Conservation (phyloP, 2,888 invertebrate species). For the Cabera pusaria region DNA sequence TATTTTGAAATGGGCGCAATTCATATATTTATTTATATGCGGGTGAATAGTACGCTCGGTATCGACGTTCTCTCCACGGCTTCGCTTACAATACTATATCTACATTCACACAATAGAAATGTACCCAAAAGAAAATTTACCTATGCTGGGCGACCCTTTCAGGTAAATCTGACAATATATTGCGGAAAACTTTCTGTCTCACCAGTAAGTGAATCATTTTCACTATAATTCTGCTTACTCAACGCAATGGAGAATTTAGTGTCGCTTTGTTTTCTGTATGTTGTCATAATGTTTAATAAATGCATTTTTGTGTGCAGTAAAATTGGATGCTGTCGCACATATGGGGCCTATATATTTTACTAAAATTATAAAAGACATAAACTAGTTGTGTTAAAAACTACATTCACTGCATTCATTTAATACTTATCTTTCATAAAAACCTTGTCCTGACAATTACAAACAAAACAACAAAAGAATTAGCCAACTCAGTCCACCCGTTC, state of each 20-base stretch:
- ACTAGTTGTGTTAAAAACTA: no score
- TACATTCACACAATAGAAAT: slow-evolving; percentile 25
- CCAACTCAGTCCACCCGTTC: no score
- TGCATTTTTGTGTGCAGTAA: no score
- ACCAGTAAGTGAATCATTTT: slow-evolving; percentile 23
- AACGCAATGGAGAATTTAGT: slow-evolving; percentile 14
- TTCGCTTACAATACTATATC: slow-evolving; percentile 24
- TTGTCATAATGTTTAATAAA: no score
- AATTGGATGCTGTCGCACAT: no score
- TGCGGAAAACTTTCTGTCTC: slow-evolving; percentile 25
- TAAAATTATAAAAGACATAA: no score
- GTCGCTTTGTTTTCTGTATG: slow-evolving; percentile 2
- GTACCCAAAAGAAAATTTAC: slow-evolving; percentile 30
- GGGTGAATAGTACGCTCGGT: slow-evolving; percentile 37
- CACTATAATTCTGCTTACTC: slow-evolving; percentile 8
- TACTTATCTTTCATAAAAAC: no score
- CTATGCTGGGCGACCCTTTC: slow-evolving; percentile 28
- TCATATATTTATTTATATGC: slow-evolving; percentile 49
- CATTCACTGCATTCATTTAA: no score
- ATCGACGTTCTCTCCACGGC: slow-evolving; percentile 38
- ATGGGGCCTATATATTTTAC: no score
- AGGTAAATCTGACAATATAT: slow-evolving; percentile 29
- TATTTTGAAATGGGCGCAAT: slow-evolving; percentile 45
- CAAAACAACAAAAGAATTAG: no score
- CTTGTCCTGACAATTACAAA: no score